Percentiles rank a stretch among this genome's conserved stretches.
These are phyloP conservation scores for Oceanodroma tethys DNA, from an alignment of 2,113 vertebrate genomes.

Conservation along the genomic window DNA sequence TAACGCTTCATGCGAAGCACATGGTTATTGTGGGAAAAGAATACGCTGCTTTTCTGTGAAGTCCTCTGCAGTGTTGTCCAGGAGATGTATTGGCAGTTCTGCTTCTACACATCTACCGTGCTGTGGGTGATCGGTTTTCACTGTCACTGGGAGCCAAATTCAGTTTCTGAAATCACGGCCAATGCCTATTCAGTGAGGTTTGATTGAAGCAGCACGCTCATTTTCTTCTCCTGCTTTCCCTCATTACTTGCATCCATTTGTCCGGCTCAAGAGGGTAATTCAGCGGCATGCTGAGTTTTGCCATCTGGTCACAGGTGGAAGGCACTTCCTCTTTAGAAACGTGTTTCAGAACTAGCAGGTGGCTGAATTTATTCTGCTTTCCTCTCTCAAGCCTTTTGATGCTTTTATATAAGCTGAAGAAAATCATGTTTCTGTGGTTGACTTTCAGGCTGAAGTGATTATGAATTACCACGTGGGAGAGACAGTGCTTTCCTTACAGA, in stretches of 20 bases:
- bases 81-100: neutral
- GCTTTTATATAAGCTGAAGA: neutral
- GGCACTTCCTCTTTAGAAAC: neutral
- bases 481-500: constrained; percentile 93
- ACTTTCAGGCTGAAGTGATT: constrained; percentile 89
- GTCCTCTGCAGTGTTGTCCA: neutral
- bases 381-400: neutral
- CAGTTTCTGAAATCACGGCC: neutral
- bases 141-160: neutral
- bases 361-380: neutral
- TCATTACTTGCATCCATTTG: neutral
- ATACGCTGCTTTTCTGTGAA: neutral
- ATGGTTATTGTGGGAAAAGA: neutral
- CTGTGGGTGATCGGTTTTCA: neutral
- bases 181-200: neutral
- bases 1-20: constrained; percentile 33
- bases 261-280: neutral
- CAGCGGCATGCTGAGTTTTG: neutral
- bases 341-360: neutral
- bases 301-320: constrained; percentile 31
- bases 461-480: constrained; percentile 97
- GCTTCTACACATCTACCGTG: neutral
- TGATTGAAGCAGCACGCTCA: neutral
- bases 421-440: neutral
- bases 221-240: neutral